Conservation (phyloP, 1,140 invertebrate species). For the Drosophila virilis region DNA sequence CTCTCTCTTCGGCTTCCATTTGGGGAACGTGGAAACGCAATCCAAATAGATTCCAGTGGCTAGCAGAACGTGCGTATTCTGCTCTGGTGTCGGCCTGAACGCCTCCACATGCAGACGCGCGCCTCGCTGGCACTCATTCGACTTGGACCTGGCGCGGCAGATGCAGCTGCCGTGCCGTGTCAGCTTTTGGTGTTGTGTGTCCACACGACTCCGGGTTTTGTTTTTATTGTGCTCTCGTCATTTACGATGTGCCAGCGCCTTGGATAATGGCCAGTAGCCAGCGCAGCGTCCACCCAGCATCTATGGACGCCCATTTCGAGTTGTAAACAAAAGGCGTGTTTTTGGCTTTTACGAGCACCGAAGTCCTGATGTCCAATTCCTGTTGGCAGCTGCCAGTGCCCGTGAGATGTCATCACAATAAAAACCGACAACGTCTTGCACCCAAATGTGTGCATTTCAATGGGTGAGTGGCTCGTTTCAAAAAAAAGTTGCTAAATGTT, state of each 20-base stretch:
- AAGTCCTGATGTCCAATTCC: not conserved
- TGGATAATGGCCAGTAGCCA: constrained; percentile 48
- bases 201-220: constrained; percentile 37
- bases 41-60: constrained; percentile 36
- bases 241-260: constrained; percentile 62
- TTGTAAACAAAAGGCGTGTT: constrained; percentile 57
- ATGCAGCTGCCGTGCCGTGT: constrained; percentile 52
- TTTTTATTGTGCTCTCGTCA: constrained; percentile 53
- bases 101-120: constrained; percentile 65
- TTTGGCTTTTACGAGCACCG: constrained; percentile 45
- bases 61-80: constrained; percentile 17
- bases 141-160: constrained; percentile 68
- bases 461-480: constrained; percentile 62
- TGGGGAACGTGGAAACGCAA: constrained; percentile 15
- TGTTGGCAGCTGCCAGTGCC: constrained; percentile 20
- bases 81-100: constrained; percentile 26
- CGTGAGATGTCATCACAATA: constrained; percentile 64
- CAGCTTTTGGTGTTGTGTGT: constrained; percentile 14
- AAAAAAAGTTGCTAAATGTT: constrained; percentile 14
- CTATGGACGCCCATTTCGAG: constrained; percentile 37
- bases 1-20: constrained; percentile 40
- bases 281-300: constrained; percentile 10
- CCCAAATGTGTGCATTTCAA: constrained; percentile 40
- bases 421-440: constrained; percentile 40
- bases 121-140: constrained; percentile 62